Conservation (phyloP, 2,113 vertebrate species). For the Dendropsophus ebraccatus region DNA sequence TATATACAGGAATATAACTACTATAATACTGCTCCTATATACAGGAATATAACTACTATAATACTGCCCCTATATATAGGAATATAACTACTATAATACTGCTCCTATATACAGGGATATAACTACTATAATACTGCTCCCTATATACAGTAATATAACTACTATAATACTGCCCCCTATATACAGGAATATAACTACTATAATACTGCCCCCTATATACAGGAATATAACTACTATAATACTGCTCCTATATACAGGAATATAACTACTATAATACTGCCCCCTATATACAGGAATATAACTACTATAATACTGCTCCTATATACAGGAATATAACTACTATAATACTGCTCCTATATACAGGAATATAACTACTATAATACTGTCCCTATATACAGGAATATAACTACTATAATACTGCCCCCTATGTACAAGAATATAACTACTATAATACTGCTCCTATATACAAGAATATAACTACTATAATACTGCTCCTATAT, state of each 20-base stretch:
- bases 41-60: too few relatives aligned
- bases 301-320: not conserved
- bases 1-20: too few relatives aligned
- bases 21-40: too few relatives aligned
- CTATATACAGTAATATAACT: too few relatives aligned
- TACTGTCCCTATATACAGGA: not conserved
- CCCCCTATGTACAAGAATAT: too few relatives aligned
- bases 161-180: not conserved
- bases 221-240: not conserved
- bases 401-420: slow-evolving; percentile 1
- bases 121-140: not conserved
- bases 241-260: not conserved
- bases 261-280: too few relatives aligned
- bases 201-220: too few relatives aligned
- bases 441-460: too few relatives aligned
- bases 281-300: not conserved
- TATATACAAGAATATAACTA: too few relatives aligned
- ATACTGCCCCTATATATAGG: not conserved
- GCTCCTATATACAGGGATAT: not conserved
- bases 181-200: not conserved
- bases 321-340: not conserved
- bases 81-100: not conserved
- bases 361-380: not conserved
- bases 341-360: not conserved
- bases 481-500: not conserved